These are phyloP conservation scores for Corythornis leucogaster DNA, from an alignment of 2,797 vertebrate genomes.

Conservation along the genomic window DNA sequence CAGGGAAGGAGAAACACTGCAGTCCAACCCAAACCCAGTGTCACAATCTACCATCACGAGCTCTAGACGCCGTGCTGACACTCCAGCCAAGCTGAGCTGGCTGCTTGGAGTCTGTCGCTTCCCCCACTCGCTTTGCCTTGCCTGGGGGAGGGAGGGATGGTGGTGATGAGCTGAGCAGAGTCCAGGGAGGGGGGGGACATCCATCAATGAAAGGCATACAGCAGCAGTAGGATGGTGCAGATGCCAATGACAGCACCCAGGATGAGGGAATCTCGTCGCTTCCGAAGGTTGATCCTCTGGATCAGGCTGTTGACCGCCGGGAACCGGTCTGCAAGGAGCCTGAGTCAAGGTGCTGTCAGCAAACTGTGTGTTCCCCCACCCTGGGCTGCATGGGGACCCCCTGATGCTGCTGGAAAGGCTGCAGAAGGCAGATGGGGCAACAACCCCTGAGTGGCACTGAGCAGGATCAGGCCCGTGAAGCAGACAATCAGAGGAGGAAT, in stretches of 20 bases:
- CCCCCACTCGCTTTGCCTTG: constrained; percentile 33
- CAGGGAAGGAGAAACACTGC: constrained; percentile 50
- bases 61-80: constrained; percentile 34
- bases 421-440: neutral
- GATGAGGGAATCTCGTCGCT: constrained; percentile 95
- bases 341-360: constrained; percentile 75
- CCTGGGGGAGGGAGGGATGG: constrained; percentile 25
- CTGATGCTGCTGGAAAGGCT: no score
- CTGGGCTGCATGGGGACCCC: no score
- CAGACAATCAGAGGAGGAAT: neutral
- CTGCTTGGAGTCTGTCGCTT: constrained; percentile 60
- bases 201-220: constrained; percentile 96
- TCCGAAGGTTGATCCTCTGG: constrained; percentile 95
- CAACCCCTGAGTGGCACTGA: neutral
- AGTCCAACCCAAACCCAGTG: constrained; percentile 59
- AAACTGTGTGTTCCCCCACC: neutral
- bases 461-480: neutral
- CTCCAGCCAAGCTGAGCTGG: constrained; percentile 32
- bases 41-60: constrained; percentile 31
- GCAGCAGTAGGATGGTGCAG: constrained; percentile 93
- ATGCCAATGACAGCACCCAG: constrained; percentile 89
- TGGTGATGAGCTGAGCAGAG: constrained; percentile 53
- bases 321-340: constrained; percentile 86
- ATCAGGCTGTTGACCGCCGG: constrained; percentile 97
- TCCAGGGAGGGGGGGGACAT: constrained; percentile 19